These are phyloP conservation scores for Euproctis similis DNA, from an alignment of 2,888 invertebrate species.

Conservation along the genomic window DNA sequence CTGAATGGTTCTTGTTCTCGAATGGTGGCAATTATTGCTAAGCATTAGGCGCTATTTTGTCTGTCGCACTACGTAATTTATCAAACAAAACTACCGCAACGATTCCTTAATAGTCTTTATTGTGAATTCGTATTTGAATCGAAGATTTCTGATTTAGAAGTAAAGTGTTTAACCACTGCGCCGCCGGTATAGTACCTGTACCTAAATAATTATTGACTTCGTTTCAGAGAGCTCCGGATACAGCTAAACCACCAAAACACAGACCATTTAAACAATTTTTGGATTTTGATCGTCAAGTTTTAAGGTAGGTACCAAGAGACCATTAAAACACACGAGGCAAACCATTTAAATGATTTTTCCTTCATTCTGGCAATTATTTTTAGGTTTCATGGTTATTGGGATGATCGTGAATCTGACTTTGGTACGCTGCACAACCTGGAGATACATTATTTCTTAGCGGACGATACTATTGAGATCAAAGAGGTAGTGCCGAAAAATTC, in stretches of 20 bases:
- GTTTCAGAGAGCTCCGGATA: constrained; percentile 45
- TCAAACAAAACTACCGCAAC: too few relatives aligned
- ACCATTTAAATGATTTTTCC: too few relatives aligned
- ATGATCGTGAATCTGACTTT: constrained; percentile 85
- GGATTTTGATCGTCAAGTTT: constrained; percentile 84
- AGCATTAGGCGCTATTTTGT: too few relatives aligned
- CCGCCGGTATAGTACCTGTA: too few relatives aligned
- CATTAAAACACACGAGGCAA: too few relatives aligned
- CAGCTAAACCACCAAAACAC: constrained; percentile 55
- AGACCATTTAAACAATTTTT: constrained; percentile 87
- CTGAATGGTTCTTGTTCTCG: too few relatives aligned
- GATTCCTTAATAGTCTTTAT: too few relatives aligned
- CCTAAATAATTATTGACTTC: background rate
- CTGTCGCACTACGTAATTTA: too few relatives aligned
- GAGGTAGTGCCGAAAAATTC: constrained; percentile 81
- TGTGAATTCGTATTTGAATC: too few relatives aligned
- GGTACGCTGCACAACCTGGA: constrained; percentile 87
- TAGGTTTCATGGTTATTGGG: constrained; percentile 92
- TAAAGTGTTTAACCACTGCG: too few relatives aligned
- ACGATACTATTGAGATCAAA: constrained; percentile 92
- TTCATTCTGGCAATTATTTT: background rate
- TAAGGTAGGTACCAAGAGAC: constrained; percentile 44
- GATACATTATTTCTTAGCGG: constrained; percentile 89
- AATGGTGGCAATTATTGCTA: too few relatives aligned
- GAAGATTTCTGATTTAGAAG: too few relatives aligned